These are phyloP conservation scores for Hyperoodon ampullatus DNA, from an alignment of 2,113 vertebrate species.

Conservation along the genomic window DNA sequence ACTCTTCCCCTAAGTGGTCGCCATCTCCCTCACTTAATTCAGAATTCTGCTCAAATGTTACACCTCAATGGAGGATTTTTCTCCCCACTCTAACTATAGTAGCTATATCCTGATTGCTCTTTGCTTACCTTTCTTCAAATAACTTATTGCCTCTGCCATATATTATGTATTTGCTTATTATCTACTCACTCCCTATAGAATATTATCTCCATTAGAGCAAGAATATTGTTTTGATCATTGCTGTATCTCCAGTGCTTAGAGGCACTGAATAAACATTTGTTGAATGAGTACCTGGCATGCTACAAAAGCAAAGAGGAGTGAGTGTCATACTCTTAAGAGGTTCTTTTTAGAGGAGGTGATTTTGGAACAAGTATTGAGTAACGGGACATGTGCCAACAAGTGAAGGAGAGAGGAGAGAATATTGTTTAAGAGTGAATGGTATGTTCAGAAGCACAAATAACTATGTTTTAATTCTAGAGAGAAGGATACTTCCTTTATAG, in stretches of 20 bases:
- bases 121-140: not conserved
- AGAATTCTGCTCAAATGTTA: not conserved
- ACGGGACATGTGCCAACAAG: not conserved
- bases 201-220: constrained; percentile 1
- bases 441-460: not conserved
- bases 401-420: not conserved
- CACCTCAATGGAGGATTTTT: not conserved
- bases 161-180: constrained; percentile 1
- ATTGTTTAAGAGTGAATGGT: not conserved
- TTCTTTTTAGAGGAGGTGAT: not conserved
- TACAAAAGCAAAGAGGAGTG: not conserved
- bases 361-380: not conserved
- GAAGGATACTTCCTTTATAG: not conserved
- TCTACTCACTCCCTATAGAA: not conserved
- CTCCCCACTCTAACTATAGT: not conserved
- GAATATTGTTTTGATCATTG: constrained; percentile 38
- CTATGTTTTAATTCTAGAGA: not conserved
- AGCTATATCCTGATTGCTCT: not conserved
- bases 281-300: not conserved
- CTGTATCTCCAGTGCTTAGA: not conserved
- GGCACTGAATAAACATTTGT: constrained; percentile 2
- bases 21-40: not conserved
- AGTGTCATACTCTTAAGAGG: not conserved
- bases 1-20: not conserved
- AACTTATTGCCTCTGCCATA: not conserved